A percentile compares a stretch with the other conserved stretches of the same genome.
Evolutionary conservation across 2,113 vertebrate genomes (phyloP).

Genomic region (Toxotes jaculatrix): DNA sequence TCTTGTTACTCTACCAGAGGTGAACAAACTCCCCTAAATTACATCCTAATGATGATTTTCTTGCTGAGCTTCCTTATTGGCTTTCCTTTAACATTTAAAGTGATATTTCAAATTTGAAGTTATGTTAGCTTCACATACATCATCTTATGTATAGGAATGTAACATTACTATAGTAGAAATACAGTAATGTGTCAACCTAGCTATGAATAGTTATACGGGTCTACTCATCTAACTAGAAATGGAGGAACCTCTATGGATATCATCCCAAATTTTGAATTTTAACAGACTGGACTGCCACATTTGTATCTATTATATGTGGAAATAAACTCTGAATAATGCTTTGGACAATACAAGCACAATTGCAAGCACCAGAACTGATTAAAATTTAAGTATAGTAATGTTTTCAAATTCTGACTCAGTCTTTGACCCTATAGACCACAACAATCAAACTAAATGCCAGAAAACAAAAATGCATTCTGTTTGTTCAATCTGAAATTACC

Average conservation of each 20-base stretch:
- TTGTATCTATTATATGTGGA: background rate
- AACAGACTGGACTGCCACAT: background rate
- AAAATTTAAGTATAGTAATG: too few species aligned
- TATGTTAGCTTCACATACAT: conserved; percentile 10
- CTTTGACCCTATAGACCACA: too few species aligned
- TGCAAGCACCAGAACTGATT: background rate
- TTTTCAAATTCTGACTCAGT: too few species aligned
- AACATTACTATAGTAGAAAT: too few species aligned
- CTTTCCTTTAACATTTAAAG: conserved; percentile 26
- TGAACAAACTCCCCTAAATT: conserved; percentile 35
- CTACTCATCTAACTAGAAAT: background rate
- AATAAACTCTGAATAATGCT: background rate
- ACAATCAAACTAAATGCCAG: too few species aligned
- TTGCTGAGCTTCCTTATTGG: conserved; percentile 19
- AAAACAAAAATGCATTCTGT: too few species aligned
- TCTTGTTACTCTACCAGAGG: conserved; percentile 32
- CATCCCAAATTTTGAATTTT: background rate
- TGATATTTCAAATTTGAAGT: conserved; percentile 25
- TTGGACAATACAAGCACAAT: too few species aligned
- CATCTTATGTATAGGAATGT: too few species aligned
- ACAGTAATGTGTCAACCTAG: background rate
- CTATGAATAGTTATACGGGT: background rate
- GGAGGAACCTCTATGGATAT: background rate
- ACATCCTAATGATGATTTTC: conserved; percentile 22
- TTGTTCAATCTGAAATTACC: too few species aligned